phyloP scores from a whole-genome alignment of 1,140 invertebrate species.

The Tigriopus japonicus region DNA sequence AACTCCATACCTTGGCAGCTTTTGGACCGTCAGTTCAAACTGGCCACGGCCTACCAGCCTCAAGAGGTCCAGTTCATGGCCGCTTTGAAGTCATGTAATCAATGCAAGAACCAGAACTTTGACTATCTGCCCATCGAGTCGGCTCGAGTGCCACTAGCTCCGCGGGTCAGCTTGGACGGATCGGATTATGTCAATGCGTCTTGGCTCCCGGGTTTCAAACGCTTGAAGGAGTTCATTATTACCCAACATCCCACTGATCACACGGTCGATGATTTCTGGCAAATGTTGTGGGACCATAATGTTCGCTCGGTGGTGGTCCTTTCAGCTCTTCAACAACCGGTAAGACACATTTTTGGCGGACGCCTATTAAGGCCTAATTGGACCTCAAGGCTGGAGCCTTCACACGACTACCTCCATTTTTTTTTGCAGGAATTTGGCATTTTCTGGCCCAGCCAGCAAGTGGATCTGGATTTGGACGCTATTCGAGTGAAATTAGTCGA shows the following conservation, averaged over 20 bases:
- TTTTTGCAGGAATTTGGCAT: background rate
- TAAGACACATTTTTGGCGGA: too few relatives aligned
- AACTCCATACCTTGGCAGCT: conserved; percentile 37
- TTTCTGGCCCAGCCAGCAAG: conserved; percentile 2
- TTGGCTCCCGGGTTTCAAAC: conserved; percentile 63
- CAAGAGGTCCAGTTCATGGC: conserved; percentile 58
- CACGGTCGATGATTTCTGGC: conserved; percentile 72
- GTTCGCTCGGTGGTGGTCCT: conserved; percentile 72
- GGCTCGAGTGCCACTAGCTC: conserved; percentile 67
- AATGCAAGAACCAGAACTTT: conserved; percentile 57
- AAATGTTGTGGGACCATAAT: conserved; percentile 91
- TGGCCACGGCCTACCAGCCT: conserved; percentile 62
- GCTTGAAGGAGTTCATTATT: conserved; percentile 63
- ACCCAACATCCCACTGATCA: conserved; percentile 66
- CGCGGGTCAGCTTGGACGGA: conserved; percentile 76
- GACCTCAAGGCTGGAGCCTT: background rate
- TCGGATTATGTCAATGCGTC: conserved; percentile 91
- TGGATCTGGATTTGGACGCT: background rate
- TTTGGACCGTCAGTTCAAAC: conserved; percentile 39
- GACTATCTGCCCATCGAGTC: conserved; percentile 65
- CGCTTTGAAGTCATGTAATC: conserved; percentile 58
- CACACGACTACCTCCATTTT: background rate
- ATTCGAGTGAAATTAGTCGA: conserved; percentile 1
- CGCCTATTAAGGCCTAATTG: background rate
- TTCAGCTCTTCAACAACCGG: conserved; percentile 36